Percentiles rank a stretch among this genome's conserved stretches.
Evolutionary conservation across 2,797 vertebrate genomes (phyloP).

Genomic region (Somateria mollissima): DNA sequence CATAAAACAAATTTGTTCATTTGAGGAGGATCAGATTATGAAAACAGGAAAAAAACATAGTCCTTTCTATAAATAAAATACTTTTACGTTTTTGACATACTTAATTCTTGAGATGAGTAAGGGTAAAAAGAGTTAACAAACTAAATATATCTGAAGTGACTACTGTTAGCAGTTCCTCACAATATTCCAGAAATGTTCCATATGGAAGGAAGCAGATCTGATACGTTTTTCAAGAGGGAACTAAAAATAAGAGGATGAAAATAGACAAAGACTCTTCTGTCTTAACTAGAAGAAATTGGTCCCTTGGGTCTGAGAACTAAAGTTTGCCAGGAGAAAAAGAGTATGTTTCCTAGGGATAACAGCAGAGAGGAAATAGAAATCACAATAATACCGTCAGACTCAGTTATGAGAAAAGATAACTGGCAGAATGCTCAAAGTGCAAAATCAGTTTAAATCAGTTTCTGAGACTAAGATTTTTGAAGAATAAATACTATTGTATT

Average conservation of each 20-base stretch:
- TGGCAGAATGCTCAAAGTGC: not conserved
- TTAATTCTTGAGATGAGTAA: not conserved
- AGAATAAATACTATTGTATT: not conserved
- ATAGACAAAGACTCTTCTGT: not conserved
- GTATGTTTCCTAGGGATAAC: not conserved
- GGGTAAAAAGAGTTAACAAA: slow-evolving; percentile 24
- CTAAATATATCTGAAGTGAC: not conserved
- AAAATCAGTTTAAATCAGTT: not conserved
- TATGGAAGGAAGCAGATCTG: slow-evolving; percentile 36
- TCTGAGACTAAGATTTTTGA: not conserved
- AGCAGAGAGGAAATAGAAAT: not conserved
- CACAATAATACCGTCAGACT: not conserved
- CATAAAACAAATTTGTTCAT: not conserved
- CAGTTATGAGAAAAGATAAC: not conserved
- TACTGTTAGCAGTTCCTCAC: slow-evolving; percentile 20
- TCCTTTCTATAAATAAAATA: not conserved
- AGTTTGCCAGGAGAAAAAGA: not conserved
- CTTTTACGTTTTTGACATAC: not conserved
- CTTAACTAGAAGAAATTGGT: slow-evolving; percentile 5
- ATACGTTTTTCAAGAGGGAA: not conserved
- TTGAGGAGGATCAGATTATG: not conserved
- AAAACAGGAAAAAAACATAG: not conserved
- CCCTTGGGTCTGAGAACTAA: not conserved
- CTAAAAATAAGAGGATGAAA: slow-evolving; percentile 2
- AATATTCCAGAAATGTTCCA: slow-evolving; percentile 48